phyloP scores from a whole-genome alignment of 2,113 vertebrate species.

The Rhipidura dahli region DNA sequence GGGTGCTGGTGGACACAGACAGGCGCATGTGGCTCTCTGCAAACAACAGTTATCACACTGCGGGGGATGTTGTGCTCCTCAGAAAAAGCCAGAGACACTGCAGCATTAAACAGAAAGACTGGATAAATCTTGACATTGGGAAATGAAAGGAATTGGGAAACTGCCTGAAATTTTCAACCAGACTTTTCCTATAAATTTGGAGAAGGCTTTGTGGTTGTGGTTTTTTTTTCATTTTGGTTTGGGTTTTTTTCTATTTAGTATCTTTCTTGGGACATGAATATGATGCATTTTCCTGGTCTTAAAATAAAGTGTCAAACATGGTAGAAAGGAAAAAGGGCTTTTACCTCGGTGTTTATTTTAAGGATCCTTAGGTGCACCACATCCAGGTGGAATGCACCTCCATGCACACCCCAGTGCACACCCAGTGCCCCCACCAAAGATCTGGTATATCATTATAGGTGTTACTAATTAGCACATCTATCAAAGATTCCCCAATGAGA shows the following conservation, averaged over 20 bases:
- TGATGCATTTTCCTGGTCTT: too few species aligned
- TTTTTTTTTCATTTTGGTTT: fast-evolving
- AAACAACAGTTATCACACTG: neutral
- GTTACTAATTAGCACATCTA: too few species aligned
- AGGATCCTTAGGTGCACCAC: too few species aligned
- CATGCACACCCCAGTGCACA: too few species aligned
- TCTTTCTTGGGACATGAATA: neutral
- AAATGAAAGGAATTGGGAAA: neutral
- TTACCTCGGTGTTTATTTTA: too few species aligned
- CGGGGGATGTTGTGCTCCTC: neutral
- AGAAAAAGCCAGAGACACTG: neutral
- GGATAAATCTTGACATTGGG: neutral
- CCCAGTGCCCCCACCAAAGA: too few species aligned
- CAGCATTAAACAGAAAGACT: neutral
- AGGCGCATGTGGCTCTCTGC: slow-evolving; percentile 74
- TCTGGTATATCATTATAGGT: too few species aligned
- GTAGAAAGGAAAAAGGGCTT: too few species aligned
- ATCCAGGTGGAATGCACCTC: too few species aligned
- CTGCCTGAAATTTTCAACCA: neutral
- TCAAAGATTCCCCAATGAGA: too few species aligned
- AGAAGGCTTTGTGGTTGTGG: neutral
- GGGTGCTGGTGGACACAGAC: neutral
- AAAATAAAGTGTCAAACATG: too few species aligned
- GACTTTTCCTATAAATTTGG: neutral
- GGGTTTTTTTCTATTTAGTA: neutral